Evolutionary conservation across 2,797 vertebrate species (phyloP).

Genomic region (Clamator glandarius): DNA sequence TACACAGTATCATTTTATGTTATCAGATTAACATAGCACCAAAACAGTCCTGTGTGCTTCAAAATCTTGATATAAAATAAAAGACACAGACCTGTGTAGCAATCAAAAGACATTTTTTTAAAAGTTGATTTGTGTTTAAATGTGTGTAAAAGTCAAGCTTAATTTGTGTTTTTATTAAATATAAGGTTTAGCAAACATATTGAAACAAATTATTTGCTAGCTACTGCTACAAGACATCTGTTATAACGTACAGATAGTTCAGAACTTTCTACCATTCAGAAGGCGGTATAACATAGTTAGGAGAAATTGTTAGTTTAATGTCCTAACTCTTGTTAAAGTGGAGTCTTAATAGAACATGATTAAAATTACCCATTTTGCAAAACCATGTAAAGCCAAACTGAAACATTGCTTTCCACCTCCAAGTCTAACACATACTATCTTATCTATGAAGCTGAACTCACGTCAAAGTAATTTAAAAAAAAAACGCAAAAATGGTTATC

Average conservation of each 20-base stretch:
- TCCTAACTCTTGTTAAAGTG: background rate
- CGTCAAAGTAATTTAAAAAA: slow-evolving; percentile 23
- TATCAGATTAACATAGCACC: slow-evolving; percentile 3
- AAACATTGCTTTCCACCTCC: background rate
- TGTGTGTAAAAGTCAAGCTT: slow-evolving; percentile 1
- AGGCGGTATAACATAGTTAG: background rate
- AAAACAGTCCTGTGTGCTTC: background rate
- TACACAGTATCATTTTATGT: background rate
- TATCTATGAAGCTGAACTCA: slow-evolving; percentile 1
- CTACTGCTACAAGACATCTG: background rate
- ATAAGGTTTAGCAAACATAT: background rate
- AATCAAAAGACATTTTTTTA: background rate
- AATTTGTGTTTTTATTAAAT: slow-evolving; percentile 20
- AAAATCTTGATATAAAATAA: background rate
- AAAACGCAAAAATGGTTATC: slow-evolving; percentile 24
- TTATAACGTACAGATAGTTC: background rate
- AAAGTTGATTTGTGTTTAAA: background rate
- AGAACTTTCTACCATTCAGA: background rate
- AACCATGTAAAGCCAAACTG: background rate
- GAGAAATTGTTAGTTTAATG: background rate
- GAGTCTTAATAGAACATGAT: background rate
- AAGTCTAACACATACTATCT: background rate
- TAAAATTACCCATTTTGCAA: background rate
- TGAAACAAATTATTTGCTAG: background rate
- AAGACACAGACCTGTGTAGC: background rate